These are phyloP conservation scores for Pangasius mekongensis DNA, from an alignment of 2,797 vertebrate genomes.

Conservation along the genomic window DNA sequence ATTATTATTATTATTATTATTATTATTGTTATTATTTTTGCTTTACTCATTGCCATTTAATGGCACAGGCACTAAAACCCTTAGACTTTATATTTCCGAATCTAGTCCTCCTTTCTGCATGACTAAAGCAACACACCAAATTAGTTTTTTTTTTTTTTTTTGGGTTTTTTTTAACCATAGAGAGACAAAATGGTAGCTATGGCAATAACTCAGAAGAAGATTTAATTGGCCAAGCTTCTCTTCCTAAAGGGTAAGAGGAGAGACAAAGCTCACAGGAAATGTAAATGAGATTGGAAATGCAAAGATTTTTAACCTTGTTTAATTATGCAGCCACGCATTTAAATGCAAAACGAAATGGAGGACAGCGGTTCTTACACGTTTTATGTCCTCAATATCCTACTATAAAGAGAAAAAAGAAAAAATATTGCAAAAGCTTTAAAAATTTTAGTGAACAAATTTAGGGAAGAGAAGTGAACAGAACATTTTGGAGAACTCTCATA, in stretches of 20 bases:
- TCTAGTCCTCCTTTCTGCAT: constrained; percentile 28
- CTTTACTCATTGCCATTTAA: constrained; percentile 15
- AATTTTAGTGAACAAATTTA: background rate
- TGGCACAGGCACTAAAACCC: constrained; percentile 10
- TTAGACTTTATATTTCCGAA: constrained; percentile 9
- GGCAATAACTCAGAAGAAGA: constrained; percentile 38
- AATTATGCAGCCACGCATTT: constrained; percentile 34
- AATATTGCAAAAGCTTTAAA: background rate
- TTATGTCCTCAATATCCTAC: background rate
- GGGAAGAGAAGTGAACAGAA: background rate
- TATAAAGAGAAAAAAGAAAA: background rate
- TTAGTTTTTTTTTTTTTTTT: constrained; percentile 31
- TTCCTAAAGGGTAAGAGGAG: constrained; percentile 43
- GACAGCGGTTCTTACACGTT: background rate
- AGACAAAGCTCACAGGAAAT: constrained; percentile 47
- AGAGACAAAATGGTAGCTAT: constrained; percentile 47
- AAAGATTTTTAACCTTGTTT: constrained; percentile 44
- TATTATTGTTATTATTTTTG: background rate
- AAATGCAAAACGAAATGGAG: constrained; percentile 24
- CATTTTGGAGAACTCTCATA: background rate
- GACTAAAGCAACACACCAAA: constrained; percentile 42
- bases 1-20: background rate
- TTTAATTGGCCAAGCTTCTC: constrained; percentile 53
- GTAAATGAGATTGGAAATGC: constrained; percentile 33
- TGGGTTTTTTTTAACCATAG: constrained; percentile 6